phyloP scores from a whole-genome alignment of 1,140 invertebrate genomes.

The Bombus sylvicola region DNA sequence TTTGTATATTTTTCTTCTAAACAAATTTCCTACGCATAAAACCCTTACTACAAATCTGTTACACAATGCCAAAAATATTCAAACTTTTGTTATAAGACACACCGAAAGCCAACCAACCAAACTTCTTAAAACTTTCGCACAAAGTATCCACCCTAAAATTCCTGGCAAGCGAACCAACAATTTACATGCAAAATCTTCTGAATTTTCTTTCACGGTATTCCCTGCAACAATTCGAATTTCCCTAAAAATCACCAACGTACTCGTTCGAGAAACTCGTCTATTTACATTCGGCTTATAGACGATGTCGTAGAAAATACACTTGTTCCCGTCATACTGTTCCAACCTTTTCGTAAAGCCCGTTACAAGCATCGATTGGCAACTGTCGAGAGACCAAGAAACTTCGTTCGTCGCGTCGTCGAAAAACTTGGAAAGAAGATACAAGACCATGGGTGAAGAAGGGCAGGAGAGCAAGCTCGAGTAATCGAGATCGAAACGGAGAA shows the following conservation, averaged over 20 bases:
- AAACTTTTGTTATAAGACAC: not conserved
- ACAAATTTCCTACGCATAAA: not conserved
- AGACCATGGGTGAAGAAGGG: not conserved
- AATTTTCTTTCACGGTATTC: not conserved
- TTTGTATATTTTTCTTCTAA: not conserved
- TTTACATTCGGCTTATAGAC: too few species aligned
- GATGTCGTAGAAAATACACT: not conserved
- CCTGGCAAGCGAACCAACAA: not conserved
- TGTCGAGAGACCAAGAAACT: not conserved
- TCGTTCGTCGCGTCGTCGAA: not conserved
- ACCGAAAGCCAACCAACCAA: not conserved
- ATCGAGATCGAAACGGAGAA: conserved; percentile 10
- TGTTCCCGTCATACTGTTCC: not conserved
- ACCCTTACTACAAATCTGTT: not conserved
- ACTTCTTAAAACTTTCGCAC: not conserved
- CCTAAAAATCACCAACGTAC: not conserved
- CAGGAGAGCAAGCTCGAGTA: not conserved
- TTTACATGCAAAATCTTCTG: not conserved
- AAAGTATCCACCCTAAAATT: not conserved
- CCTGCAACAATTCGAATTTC: not conserved
- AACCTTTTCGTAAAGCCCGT: not conserved
- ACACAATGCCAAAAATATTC: not conserved
- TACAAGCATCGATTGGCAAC: not conserved
- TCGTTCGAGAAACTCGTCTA: not conserved
- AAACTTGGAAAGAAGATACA: not conserved